These are phyloP conservation scores for Tetrapedia diversipes DNA, from an alignment of 2,888 invertebrate genomes.

Conservation along the genomic window DNA sequence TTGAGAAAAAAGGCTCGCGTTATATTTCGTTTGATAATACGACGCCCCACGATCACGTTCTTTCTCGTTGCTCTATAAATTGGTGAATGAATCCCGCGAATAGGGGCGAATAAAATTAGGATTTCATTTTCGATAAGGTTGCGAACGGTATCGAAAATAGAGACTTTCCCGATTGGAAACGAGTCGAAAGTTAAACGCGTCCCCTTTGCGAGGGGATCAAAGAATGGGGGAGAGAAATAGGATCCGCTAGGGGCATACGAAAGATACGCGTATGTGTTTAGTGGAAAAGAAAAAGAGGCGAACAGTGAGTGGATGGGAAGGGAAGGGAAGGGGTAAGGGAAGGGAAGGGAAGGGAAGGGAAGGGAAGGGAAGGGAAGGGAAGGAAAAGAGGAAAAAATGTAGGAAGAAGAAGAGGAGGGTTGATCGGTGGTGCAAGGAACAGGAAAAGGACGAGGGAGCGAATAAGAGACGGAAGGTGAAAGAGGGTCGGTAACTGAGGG, in stretches of 20 bases:
- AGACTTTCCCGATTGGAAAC: too few species aligned
- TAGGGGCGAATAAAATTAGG: too few species aligned
- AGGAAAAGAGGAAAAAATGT: neutral
- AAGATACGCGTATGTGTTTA: neutral
- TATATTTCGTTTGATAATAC: neutral
- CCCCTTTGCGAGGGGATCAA: too few species aligned
- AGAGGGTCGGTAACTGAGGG: constrained; percentile 53
- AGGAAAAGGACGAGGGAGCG: constrained; percentile 47
- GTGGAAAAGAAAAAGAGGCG: too few species aligned
- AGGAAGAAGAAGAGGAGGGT: constrained; percentile 3
- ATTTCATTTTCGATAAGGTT: too few species aligned
- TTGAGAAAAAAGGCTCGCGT: neutral
- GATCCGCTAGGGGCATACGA: neutral
- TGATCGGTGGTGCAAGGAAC: constrained; percentile 34
- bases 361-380: neutral
- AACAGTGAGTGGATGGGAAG: too few species aligned
- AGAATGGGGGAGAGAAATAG: too few species aligned
- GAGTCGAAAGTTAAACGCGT: too few species aligned
- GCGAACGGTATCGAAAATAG: neutral
- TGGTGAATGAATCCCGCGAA: too few species aligned
- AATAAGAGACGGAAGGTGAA: constrained; percentile 23
- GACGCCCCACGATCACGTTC: neutral
- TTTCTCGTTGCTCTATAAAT: neutral
- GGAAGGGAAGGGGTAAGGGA: neutral
- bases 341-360: neutral